phyloP scores from a whole-genome alignment of 2,113 vertebrate genomes.

The Eleginops maclovinus region DNA sequence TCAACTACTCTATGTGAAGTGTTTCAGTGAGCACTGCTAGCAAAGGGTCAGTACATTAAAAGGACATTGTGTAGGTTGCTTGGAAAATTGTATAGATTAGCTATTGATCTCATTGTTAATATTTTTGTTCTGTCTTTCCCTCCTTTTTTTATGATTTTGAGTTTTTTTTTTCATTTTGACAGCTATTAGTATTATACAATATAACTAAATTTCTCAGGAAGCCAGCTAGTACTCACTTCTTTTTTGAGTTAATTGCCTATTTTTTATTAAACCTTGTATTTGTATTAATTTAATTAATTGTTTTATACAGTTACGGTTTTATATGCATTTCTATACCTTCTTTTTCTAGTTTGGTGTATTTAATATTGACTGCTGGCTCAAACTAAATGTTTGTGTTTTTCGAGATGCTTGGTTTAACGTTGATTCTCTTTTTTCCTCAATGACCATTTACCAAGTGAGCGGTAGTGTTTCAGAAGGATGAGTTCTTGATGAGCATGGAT shows the following conservation, averaged over 20 bases:
- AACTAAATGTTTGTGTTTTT: constrained; percentile 49
- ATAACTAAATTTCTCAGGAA: constrained; percentile 75
- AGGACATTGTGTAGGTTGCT: constrained; percentile 1
- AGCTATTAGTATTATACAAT: constrained; percentile 52
- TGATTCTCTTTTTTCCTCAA: constrained; percentile 26
- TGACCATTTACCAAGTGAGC: constrained; percentile 24
- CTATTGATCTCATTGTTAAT: constrained; percentile 32
- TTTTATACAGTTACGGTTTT: constrained; percentile 65
- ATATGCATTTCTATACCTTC: constrained; percentile 64
- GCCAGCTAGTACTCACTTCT: constrained; percentile 54
- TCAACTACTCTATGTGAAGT: constrained; percentile 26
- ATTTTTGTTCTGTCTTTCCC: background rate
- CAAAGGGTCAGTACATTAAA: constrained; percentile 20
- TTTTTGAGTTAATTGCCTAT: constrained; percentile 65
- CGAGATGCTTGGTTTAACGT: constrained; percentile 45
- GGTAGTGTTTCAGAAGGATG: constrained; percentile 11
- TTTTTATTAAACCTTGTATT: constrained; percentile 55
- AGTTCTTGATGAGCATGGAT: constrained; percentile 17
- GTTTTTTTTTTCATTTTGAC: constrained; percentile 32
- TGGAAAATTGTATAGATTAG: constrained; percentile 14
- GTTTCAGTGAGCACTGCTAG: constrained; percentile 15
- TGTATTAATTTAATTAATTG: constrained; percentile 63
- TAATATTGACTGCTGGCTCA: constrained; percentile 60
- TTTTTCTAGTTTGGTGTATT: constrained; percentile 63
- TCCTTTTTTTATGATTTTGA: constrained; percentile 13